Evolutionary conservation across 1,140 invertebrate species (phyloP).

Genomic region (Tetragnatha versicolor): DNA sequence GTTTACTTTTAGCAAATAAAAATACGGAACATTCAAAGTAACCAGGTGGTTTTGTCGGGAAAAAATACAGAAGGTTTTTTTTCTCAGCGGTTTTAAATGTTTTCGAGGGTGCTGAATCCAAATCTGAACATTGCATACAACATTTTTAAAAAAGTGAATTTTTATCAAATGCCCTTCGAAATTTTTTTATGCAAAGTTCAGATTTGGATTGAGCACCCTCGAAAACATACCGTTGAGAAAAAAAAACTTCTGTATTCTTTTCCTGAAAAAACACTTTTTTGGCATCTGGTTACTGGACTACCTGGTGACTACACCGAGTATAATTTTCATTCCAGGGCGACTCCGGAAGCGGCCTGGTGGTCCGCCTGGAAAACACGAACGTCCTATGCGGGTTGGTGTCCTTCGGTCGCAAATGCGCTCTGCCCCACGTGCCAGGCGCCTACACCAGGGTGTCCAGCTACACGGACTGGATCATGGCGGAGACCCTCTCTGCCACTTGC

Average conservation of each 20-base stretch:
- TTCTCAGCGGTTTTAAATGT: too few relatives aligned
- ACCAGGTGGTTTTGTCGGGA: too few relatives aligned
- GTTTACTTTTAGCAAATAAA: too few relatives aligned
- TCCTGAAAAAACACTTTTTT: not conserved
- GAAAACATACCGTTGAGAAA: too few relatives aligned
- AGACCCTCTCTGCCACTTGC: constrained; percentile 31
- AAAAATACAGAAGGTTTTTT: too few relatives aligned
- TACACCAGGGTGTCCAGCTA: constrained; percentile 60
- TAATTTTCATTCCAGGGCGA: constrained; percentile 72
- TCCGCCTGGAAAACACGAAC: constrained; percentile 66
- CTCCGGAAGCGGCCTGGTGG: constrained; percentile 77
- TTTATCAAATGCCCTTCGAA: not conserved
- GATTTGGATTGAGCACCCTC: too few relatives aligned
- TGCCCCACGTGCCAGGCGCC: constrained; percentile 60
- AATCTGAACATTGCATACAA: too few relatives aligned
- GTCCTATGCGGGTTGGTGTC: constrained; percentile 83
- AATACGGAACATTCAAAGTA: too few relatives aligned
- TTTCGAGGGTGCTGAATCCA: too few relatives aligned
- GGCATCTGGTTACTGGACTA: not conserved
- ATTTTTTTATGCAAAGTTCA: not conserved
- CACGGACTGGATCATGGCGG: constrained; percentile 65
- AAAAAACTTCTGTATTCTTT: too few relatives aligned
- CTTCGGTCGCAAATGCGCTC: constrained; percentile 81
- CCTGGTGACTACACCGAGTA: not conserved
- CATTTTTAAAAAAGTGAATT: too few relatives aligned